phyloP scores from a whole-genome alignment of 2,888 invertebrate genomes.

The Hirtodrosophila histrioides region DNA sequence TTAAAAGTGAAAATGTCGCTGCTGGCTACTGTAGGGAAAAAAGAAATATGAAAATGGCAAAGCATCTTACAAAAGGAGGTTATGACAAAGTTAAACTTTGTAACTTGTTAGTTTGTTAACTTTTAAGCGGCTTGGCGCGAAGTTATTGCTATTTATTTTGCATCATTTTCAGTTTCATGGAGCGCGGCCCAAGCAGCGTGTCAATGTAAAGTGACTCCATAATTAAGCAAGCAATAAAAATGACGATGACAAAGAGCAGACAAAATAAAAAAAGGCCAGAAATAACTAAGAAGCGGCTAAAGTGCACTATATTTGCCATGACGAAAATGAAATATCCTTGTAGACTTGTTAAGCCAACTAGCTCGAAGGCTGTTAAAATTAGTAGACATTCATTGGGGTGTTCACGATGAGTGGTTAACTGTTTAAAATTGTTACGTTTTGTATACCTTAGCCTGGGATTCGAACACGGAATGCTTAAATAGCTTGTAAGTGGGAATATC shows the following conservation, averaged over 20 bases:
- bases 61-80: constrained; percentile 55
- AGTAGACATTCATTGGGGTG: too few species aligned
- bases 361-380: too few species aligned
- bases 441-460: too few species aligned
- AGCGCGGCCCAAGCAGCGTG: constrained; percentile 45
- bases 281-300: neutral
- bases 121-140: constrained; percentile 75
- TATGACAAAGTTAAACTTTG: constrained; percentile 76
- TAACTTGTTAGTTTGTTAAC: constrained; percentile 68
- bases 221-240: constrained; percentile 74
- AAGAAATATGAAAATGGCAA: constrained; percentile 22
- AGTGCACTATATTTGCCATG: constrained; percentile 4
- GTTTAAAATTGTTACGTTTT: too few species aligned
- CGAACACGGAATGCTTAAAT: too few species aligned
- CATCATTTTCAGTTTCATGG: constrained; percentile 67
- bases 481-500: too few species aligned
- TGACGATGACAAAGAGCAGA: constrained; percentile 43
- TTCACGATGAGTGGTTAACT: too few species aligned
- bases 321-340: constrained; percentile 1
- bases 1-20: constrained; percentile 29
- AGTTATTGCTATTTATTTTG: constrained; percentile 78
- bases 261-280: neutral
- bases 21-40: neutral
- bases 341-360: too few species aligned
- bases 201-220: constrained; percentile 78